These are phyloP conservation scores for Chlamydotis undulata DNA, from an alignment of 2,113 vertebrate genomes.

Conservation along the genomic window DNA sequence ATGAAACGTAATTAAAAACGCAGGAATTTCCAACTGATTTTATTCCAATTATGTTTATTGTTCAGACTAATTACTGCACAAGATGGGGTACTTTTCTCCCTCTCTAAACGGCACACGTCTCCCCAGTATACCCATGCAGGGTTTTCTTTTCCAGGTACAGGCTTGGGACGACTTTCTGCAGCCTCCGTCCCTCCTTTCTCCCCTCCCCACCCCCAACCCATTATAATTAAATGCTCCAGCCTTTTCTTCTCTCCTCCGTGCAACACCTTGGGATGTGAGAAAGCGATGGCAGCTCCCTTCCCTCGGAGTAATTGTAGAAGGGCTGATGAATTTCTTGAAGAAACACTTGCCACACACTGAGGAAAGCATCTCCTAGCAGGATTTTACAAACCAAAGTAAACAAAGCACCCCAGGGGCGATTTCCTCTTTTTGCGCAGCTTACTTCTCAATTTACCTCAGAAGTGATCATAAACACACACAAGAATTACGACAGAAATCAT, in stretches of 20 bases:
- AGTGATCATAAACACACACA: constrained; percentile 29
- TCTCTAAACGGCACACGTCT: constrained; percentile 56
- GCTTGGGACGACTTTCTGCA: not conserved
- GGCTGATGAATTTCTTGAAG: constrained; percentile 72
- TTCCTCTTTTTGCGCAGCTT: constrained; percentile 45
- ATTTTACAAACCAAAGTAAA: constrained; percentile 73
- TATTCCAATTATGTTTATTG: constrained; percentile 81
- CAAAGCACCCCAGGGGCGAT: constrained; percentile 72
- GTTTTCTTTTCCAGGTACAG: constrained; percentile 22
- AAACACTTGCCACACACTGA: constrained; percentile 71
- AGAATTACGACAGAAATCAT: constrained; percentile 25
- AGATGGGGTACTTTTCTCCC: constrained; percentile 54
- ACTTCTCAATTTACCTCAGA: constrained; percentile 68
- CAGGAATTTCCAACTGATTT: constrained; percentile 76
- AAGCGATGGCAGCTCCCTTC: constrained; percentile 72
- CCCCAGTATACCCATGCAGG: not conserved
- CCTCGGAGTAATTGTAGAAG: constrained; percentile 65
- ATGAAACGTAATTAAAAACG: constrained; percentile 80
- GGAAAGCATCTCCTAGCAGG: constrained; percentile 58
- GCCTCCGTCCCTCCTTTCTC: not conserved
- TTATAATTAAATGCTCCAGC: constrained; percentile 60
- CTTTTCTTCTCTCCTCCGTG: constrained; percentile 54
- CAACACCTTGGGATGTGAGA: constrained; percentile 77
- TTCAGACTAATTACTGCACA: constrained; percentile 74
- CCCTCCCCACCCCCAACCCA: not conserved